Conservation (phyloP, 2,113 vertebrate genomes). For the Misgurnus anguillicaudatus region DNA sequence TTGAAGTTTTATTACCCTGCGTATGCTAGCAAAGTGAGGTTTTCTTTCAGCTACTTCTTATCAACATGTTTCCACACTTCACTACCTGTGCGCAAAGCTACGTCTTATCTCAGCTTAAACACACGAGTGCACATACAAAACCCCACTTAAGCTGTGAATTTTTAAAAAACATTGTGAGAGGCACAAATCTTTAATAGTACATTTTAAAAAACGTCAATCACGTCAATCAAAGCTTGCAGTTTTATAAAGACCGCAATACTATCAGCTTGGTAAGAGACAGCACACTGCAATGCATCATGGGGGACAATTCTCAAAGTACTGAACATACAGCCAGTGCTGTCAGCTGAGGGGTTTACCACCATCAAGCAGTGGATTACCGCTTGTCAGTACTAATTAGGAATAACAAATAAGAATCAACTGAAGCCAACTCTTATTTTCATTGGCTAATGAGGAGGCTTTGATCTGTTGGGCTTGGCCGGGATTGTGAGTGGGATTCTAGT, state of each 20-base stretch:
- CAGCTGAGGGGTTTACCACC: neutral
- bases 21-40: conserved; percentile 36
- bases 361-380: conserved; percentile 7
- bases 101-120: conserved; percentile 42
- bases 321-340: neutral
- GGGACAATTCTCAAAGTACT: neutral
- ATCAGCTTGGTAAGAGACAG: neutral
- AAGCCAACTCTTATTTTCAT: conserved; percentile 8
- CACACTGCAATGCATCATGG: conserved; percentile 5
- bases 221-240: conserved; percentile 16
- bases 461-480: conserved; percentile 17
- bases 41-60: conserved; percentile 42
- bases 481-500: conserved; percentile 26
- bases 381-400: neutral
- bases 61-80: conserved; percentile 46
- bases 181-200: conserved; percentile 15
- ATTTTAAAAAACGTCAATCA: conserved; percentile 12
- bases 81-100: conserved; percentile 15
- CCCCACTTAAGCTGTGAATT: conserved; percentile 6
- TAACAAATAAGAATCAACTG: neutral
- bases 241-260: neutral
- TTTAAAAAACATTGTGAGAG: neutral
- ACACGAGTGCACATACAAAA: conserved; percentile 9
- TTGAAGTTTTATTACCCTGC: conserved; percentile 46
- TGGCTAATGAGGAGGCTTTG: conserved; percentile 23